phyloP scores from a whole-genome alignment of 2,113 vertebrate genomes.

The Eonycteris spelaea region DNA sequence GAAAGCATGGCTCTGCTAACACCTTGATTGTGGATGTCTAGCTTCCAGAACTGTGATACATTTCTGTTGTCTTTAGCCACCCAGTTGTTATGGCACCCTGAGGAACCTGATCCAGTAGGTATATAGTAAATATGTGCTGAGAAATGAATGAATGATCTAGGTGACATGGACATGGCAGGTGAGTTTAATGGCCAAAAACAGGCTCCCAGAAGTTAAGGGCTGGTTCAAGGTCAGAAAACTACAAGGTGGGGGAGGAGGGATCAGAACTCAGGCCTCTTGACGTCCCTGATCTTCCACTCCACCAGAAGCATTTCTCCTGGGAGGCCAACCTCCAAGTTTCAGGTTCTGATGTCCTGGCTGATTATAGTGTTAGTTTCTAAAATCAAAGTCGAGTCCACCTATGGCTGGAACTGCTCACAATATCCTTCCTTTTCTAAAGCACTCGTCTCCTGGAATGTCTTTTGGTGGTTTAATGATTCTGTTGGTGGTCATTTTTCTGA shows the following conservation, averaged over 20 bases:
- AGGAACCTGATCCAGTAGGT: background rate
- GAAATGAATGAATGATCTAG: accelerated
- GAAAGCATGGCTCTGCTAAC: background rate
- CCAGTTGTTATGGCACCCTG: background rate
- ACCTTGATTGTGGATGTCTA: background rate
- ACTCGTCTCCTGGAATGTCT: background rate
- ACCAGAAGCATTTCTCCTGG: background rate
- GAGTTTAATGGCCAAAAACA: background rate
- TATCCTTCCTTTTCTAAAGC: background rate
- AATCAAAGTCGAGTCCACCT: background rate
- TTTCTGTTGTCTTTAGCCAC: background rate
- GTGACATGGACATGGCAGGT: background rate
- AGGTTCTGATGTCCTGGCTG: background rate
- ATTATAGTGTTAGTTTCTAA: background rate
- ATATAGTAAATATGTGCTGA: accelerated
- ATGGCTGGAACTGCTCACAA: too few relatives aligned
- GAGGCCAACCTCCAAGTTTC: background rate
- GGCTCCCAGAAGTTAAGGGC: too few relatives aligned
- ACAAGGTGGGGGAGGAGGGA: background rate
- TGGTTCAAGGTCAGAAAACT: background rate
- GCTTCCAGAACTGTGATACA: too few relatives aligned
- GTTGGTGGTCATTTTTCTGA: background rate
- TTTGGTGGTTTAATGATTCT: background rate
- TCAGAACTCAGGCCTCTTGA: accelerated
- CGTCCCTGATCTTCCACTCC: background rate